Evolutionary conservation across 1,140 invertebrate species (phyloP), one percentile per base, ranked within the genome.

Genomic region (Diabrotica undecimpunctata): DNA sequence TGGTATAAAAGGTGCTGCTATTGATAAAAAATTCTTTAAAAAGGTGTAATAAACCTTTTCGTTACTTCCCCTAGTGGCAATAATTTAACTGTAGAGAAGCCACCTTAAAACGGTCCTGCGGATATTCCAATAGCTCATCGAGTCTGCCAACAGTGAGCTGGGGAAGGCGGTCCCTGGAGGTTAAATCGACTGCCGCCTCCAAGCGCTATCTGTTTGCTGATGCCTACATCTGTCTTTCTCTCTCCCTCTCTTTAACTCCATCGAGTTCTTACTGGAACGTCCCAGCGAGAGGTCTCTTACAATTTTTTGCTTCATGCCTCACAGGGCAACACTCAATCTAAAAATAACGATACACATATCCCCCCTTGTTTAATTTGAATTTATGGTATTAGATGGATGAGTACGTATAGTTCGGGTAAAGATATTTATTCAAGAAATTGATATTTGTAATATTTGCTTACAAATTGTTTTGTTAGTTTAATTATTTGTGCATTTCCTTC

Each of bases 91-190:
- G 25, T 25, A 1, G 25, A 25, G 25, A 25, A 25, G 25, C 25
- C 25, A 25, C 53, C 12, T 13, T 54, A 35, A 54, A 8, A 12
- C 53, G 53, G 12, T 13, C 9, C 53, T 46, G 41, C 41, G n/a
- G 41, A 46, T 46, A 46, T 46, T 46, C 41, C 8, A 46, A 46
- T 46, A 46, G 41, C 41, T 46, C 41, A 46, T 46, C 41, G 53
- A 54, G 53, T 35, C 53, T 54, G 53, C 53, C 53, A 13, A 13
- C 12, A 54, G 9, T 35, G 12, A 11, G 53, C 53, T 12, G 8
- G 7, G 53, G 53, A 8, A 54, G 53, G 53, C 53, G 53, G 53
- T 54, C 53, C 53, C 53, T 54, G 12, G 53, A 54, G 53, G 53
- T 54, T 54, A 54, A 54, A 10, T 54, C 53, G n/a, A 35, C 53